Conservation (phyloP, 2,888 invertebrate genomes). For the Drosophila monieri region DNA sequence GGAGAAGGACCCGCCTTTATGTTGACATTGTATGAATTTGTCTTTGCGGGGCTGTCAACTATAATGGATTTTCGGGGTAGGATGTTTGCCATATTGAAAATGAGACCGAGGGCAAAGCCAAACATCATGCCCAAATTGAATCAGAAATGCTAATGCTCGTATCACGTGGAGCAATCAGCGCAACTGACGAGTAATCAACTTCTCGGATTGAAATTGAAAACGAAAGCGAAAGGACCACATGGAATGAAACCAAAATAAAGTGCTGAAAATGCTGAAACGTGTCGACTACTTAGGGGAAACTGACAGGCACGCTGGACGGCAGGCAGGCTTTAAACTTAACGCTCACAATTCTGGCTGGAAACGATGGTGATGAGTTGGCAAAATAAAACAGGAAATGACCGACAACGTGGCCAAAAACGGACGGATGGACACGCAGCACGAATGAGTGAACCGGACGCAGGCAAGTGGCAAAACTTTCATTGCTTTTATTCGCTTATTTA, state of each 20-base stretch:
- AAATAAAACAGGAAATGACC: constrained; percentile 56
- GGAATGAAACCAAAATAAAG: constrained; percentile 46
- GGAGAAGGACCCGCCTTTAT: constrained; percentile 19
- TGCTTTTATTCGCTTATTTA: constrained; percentile 75
- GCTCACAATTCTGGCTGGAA: constrained; percentile 23
- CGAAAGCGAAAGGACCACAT: constrained; percentile 10
- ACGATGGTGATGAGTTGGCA: constrained; percentile 64
- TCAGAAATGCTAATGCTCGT: constrained; percentile 70
- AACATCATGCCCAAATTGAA: constrained; percentile 66
- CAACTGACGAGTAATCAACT: constrained; percentile 52
- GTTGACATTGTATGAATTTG: constrained; percentile 68
- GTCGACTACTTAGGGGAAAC: constrained; percentile 30
- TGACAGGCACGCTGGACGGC: not conserved
- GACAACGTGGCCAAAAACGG: constrained; percentile 27
- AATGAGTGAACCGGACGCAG: constrained; percentile 43
- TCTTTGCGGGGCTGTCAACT: constrained; percentile 67
- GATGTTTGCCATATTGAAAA: constrained; percentile 28
- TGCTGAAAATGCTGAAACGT: constrained; percentile 52
- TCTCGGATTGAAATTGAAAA: constrained; percentile 42
- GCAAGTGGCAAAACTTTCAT: constrained; percentile 67
- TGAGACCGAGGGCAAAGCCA: constrained; percentile 28
- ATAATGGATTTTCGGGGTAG: constrained; percentile 69
- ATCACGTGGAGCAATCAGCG: constrained; percentile 46
- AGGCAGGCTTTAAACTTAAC: constrained; percentile 60
- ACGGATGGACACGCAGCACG: constrained; percentile 33